phyloP scores from a whole-genome alignment of 2,888 invertebrate species.

The Cetonia aurata region DNA sequence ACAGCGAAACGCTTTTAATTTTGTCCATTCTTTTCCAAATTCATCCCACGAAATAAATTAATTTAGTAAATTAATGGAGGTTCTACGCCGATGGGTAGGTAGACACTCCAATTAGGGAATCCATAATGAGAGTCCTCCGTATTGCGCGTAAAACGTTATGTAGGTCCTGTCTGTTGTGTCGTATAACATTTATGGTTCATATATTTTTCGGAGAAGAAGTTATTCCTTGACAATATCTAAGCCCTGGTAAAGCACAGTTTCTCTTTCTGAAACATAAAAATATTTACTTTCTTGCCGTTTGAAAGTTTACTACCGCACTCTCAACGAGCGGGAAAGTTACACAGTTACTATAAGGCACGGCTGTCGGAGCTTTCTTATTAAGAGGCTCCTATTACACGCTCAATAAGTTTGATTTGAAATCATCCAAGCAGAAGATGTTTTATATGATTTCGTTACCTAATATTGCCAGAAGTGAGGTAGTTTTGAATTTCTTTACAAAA shows the following conservation, averaged over 20 bases:
- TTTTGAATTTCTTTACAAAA: no score
- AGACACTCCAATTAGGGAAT: slow-evolving; percentile 37
- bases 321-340: slow-evolving; percentile 7
- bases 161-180: slow-evolving; percentile 23
- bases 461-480: no score
- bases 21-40: slow-evolving; percentile 21
- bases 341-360: no score
- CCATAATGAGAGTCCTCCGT: slow-evolving; percentile 23
- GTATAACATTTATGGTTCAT: slow-evolving; percentile 39
- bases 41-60: slow-evolving; percentile 27
- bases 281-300: slow-evolving; percentile 26
- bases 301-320: background rate
- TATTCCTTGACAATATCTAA: slow-evolving; percentile 22
- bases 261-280: slow-evolving; percentile 30
- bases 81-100: slow-evolving; percentile 10
- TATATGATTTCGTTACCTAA: no score
- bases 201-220: slow-evolving; percentile 23
- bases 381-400: no score
- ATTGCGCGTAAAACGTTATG: slow-evolving; percentile 33
- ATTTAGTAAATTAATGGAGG: slow-evolving; percentile 22
- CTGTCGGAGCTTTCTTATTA: no score
- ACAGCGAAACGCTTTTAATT: slow-evolving; percentile 32
- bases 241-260: background rate
- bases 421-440: no score
- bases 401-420: no score